Conservation (phyloP, 2,113 vertebrate genomes). For the Ramphastos sulfuratus region DNA sequence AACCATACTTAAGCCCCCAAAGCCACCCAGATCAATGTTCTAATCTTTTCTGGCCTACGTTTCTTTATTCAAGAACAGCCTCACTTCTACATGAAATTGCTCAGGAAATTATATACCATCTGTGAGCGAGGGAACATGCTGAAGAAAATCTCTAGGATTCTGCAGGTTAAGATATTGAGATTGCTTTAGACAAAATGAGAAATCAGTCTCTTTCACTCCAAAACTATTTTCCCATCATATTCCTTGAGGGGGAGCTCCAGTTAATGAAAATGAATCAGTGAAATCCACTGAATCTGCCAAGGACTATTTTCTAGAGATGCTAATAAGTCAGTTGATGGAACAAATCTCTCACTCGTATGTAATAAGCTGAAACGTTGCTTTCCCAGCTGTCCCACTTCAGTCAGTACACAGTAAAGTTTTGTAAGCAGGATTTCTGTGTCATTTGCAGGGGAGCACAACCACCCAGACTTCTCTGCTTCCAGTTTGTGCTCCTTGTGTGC, state of each 20-base stretch:
- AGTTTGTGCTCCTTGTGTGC: neutral
- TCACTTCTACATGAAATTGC: neutral
- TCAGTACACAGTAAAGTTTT: neutral
- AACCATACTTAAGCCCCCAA: neutral
- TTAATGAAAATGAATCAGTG: slow-evolving; percentile 11
- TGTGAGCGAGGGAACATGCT: neutral
- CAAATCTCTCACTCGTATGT: neutral
- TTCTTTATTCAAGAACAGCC: neutral
- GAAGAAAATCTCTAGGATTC: slow-evolving; percentile 24
- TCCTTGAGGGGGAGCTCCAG: slow-evolving; percentile 71
- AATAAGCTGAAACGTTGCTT: neutral
- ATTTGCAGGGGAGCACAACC: neutral
- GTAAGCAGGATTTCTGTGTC: neutral
- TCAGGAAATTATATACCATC: neutral
- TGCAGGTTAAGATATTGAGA: neutral
- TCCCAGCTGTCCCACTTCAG: neutral
- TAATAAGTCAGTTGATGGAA: neutral
- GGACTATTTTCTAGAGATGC: neutral
- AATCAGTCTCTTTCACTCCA: neutral
- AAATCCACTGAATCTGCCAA: neutral
- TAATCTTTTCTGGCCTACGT: neutral
- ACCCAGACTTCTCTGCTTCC: neutral
- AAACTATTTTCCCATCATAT: slow-evolving; percentile 20
- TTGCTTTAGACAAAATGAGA: slow-evolving; percentile 2
- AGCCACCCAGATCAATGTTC: neutral